Conservation (phyloP, 2,113 vertebrate species). For the Mus musculus region GRCm39 chr13:99632501-99633000, state of each 20-base stretch:
- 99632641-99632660: not conserved
- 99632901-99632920: too few relatives aligned
- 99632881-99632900: too few relatives aligned
- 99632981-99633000: too few relatives aligned
- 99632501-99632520: not conserved
- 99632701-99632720: not conserved
- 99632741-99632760: not conserved
- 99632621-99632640: not conserved
- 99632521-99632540: not conserved
- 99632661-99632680: not conserved
- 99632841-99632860: not conserved
- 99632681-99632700: not conserved
- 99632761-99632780: not conserved
- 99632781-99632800: not conserved
- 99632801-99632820: not conserved
- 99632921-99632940: too few relatives aligned
- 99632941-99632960: too few relatives aligned
- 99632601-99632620: not conserved
- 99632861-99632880: not conserved
- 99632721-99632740: not conserved
- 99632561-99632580: not conserved
- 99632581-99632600: not conserved
- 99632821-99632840: not conserved
- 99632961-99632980: too few relatives aligned
- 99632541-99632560: slow-evolving; percentile 1